Conservation (phyloP, 2,797 vertebrate genomes). For the Protosalanx chinensis region DNA sequence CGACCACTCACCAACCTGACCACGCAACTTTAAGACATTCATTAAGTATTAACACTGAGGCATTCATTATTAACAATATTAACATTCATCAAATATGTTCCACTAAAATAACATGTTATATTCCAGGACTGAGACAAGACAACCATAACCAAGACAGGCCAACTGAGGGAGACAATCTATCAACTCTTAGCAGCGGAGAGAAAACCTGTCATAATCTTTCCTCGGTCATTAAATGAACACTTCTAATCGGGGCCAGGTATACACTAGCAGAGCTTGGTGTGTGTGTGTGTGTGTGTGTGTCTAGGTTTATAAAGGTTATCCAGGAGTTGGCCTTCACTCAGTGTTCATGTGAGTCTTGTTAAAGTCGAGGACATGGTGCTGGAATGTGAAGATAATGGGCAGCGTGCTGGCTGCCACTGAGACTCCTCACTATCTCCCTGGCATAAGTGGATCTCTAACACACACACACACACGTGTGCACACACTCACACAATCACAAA, state of each 20-base stretch:
- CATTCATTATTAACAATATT: background rate
- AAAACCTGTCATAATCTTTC: background rate
- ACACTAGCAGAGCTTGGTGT: background rate
- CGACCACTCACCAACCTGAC: background rate
- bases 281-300: too few relatives aligned
- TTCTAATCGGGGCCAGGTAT: background rate
- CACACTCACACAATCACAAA: background rate
- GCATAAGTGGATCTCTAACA: constrained; percentile 3
- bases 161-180: background rate
- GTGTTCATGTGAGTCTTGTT: constrained; percentile 73
- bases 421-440: constrained; percentile 24
- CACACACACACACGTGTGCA: background rate
- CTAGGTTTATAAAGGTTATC: constrained; percentile 58
- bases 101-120: background rate
- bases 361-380: constrained; percentile 44
- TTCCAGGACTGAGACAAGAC: too few relatives aligned
- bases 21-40: background rate
- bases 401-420: constrained; percentile 43
- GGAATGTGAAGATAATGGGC: constrained; percentile 64
- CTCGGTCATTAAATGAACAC: background rate
- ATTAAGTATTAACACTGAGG: background rate
- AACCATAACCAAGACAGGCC: background rate
- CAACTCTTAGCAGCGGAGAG: background rate
- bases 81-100: background rate
- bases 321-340: constrained; percentile 37